Conservation (phyloP, 2,797 vertebrate genomes). For the Meda fulgida region DNA sequence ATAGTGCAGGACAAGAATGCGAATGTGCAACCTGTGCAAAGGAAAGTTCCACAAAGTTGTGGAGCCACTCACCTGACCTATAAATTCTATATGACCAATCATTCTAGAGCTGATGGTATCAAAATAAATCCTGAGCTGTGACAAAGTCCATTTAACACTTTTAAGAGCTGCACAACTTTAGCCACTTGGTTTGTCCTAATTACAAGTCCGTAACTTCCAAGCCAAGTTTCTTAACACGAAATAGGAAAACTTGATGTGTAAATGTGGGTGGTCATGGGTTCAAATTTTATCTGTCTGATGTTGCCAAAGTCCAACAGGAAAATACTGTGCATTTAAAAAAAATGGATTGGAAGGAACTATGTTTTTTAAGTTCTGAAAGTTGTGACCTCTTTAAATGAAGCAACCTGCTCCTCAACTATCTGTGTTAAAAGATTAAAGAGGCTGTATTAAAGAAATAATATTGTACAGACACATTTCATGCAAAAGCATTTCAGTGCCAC, state of each 20-base stretch:
- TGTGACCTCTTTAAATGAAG: not conserved
- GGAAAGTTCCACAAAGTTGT: not conserved
- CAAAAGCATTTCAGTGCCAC: constrained; percentile 28
- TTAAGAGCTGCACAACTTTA: not conserved
- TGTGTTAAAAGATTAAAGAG: constrained; percentile 19
- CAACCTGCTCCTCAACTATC: constrained; percentile 1
- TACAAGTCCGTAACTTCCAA: not conserved
- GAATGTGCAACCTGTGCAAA: not conserved
- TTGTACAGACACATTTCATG: constrained; percentile 11
- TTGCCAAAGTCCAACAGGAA: not conserved
- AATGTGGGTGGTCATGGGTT: not conserved
- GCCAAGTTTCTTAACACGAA: not conserved
- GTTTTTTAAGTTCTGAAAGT: not conserved
- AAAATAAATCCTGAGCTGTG: not conserved
- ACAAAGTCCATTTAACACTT: not conserved
- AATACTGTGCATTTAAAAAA: not conserved
- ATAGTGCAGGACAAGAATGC: not conserved
- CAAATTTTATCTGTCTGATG: not conserved
- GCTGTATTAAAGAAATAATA: constrained; percentile 29
- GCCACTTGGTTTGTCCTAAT: not conserved
- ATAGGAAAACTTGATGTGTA: not conserved
- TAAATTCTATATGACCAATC: not conserved
- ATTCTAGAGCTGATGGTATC: not conserved
- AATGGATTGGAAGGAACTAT: not conserved
- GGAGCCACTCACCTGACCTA: not conserved